Evolutionary conservation across 2,113 vertebrate genomes (phyloP).

Genomic region (Pelecanoides urinatrix): DNA sequence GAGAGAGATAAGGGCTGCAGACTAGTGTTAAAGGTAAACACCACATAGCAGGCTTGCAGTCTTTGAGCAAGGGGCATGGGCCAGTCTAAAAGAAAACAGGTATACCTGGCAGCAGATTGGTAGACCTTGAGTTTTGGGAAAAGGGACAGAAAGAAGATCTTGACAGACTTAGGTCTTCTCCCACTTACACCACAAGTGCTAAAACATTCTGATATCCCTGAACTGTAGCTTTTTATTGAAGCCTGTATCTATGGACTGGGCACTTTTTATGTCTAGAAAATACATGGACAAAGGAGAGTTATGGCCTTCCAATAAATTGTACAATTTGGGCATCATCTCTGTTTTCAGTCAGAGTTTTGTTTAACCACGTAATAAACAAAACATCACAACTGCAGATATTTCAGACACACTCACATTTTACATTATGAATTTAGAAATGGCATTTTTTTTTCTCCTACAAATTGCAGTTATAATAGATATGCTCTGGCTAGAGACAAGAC

Average conservation of each 20-base stretch:
- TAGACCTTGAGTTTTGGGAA: background rate
- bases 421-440: background rate
- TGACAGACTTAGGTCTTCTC: background rate
- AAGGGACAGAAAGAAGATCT: background rate
- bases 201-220: background rate
- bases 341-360: background rate
- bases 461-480: background rate
- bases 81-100: background rate
- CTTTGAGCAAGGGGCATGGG: background rate
- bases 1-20: background rate
- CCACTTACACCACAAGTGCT: background rate
- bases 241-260: background rate
- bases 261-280: background rate
- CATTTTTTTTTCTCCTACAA: background rate
- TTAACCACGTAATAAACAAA: background rate
- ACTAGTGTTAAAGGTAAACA: background rate
- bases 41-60: background rate
- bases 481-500: background rate
- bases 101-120: background rate
- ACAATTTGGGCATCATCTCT: background rate
- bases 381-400: background rate
- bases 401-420: background rate
- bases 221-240: background rate
- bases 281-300: background rate
- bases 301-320: background rate